Evolutionary conservation across 2,888 invertebrate species (phyloP).

Genomic region (Cepaea hortensis): DNA sequence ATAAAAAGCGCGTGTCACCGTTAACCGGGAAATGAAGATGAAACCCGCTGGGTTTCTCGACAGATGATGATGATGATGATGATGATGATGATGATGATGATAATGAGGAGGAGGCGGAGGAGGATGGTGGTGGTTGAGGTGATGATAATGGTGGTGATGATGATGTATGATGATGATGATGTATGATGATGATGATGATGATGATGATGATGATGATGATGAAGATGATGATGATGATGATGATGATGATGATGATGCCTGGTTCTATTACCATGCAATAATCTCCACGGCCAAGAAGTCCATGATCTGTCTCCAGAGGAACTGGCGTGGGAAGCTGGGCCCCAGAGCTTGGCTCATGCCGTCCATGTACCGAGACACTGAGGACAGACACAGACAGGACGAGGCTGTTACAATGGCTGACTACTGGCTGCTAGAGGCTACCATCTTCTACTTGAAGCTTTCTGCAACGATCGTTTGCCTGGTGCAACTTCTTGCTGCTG

Average conservation of each 20-base stretch:
- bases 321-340: slow-evolving; percentile 9
- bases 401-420: neutral
- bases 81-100: too few relatives aligned
- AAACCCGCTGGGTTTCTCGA: neutral
- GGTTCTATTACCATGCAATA: slow-evolving; percentile 28
- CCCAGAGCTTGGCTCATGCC: slow-evolving; percentile 32
- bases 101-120: too few relatives aligned
- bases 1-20: neutral
- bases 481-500: too few relatives aligned
- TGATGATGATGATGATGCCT: too few relatives aligned
- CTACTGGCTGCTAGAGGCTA: neutral
- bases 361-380: slow-evolving; percentile 43
- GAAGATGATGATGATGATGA: too few relatives aligned
- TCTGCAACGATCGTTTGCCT: too few relatives aligned
- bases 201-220: too few relatives aligned
- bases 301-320: slow-evolving; percentile 32
- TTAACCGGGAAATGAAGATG: neutral
- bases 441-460: too few relatives aligned
- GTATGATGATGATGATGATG: too few relatives aligned
- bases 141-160: too few relatives aligned
- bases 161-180: too few relatives aligned
- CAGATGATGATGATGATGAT: neutral
- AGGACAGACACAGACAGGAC: neutral
- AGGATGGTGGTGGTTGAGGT: too few relatives aligned
- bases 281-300: slow-evolving; percentile 32